Evolutionary conservation across 2,113 vertebrate species (phyloP).

Genomic region (Trichechus manatus): DNA sequence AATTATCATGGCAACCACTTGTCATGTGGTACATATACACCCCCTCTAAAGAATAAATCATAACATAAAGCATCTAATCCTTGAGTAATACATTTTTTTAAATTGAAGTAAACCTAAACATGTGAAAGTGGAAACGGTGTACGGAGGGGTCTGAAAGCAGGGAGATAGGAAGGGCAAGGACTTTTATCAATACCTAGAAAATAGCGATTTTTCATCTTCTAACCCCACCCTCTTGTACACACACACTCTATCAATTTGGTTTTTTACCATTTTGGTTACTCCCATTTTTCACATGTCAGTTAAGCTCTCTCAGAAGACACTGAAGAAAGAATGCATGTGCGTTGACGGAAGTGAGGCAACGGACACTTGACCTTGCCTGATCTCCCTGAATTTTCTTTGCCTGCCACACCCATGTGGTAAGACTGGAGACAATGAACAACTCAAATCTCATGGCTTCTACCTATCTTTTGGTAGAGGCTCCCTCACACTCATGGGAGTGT

Average conservation of each 20-base stretch:
- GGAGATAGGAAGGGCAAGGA: constrained; percentile 52
- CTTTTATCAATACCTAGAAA: constrained; percentile 45
- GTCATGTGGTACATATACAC: constrained; percentile 86
- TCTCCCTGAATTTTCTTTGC: neutral
- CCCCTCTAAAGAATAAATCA: constrained; percentile 87
- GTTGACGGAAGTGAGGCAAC: neutral
- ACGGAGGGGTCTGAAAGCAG: constrained; percentile 22
- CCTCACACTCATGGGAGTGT: rapidly evolving
- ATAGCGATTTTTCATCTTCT: neutral
- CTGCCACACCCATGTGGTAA: neutral
- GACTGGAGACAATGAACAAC: neutral
- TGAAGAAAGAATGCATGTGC: rapidly evolving
- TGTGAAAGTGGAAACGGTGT: constrained; percentile 77
- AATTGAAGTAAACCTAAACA: constrained; percentile 84
- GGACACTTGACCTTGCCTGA: rapidly evolving
- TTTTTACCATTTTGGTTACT: neutral
- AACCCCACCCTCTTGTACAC: neutral
- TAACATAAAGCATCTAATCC: constrained; percentile 83
- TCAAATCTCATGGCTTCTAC: neutral
- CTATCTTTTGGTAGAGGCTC: neutral
- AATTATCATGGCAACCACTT: constrained; percentile 93
- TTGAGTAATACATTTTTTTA: constrained; percentile 80
- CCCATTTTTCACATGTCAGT: neutral
- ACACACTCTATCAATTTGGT: neutral
- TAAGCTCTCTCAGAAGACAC: neutral